A percentile compares a stretch with the other conserved stretches of the same genome.
Evolutionary conservation across 2,797 vertebrate genomes (phyloP).

Genomic region (Pseudochirops cupreus): DNA sequence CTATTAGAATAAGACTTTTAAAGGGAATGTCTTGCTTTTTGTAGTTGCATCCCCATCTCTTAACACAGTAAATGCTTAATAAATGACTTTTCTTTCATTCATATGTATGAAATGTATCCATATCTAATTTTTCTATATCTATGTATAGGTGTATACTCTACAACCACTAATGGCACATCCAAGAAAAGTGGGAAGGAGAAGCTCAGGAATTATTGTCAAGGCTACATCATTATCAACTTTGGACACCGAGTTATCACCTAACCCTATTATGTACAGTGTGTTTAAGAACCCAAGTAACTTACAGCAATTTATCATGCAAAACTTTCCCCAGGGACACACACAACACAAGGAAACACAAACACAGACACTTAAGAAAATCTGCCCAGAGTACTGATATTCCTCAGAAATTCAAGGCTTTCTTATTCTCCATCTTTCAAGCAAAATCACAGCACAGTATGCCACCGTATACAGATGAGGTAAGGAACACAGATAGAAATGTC

Average conservation of each 20-base stretch:
- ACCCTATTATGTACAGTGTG: background rate
- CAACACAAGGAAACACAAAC: background rate
- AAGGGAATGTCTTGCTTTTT: background rate
- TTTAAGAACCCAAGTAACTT: background rate
- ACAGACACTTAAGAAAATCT: background rate
- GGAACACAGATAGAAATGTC: background rate
- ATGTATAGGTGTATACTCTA: background rate
- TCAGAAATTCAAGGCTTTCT: background rate
- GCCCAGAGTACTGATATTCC: background rate
- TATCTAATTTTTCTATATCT: background rate
- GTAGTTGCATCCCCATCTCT: background rate
- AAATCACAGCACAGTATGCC: background rate
- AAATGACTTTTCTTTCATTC: background rate
- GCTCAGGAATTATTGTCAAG: background rate
- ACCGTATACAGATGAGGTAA: background rate
- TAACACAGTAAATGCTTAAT: background rate
- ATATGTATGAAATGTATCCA: background rate
- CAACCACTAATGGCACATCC: background rate
- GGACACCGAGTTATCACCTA: background rate
- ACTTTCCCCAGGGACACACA: background rate
- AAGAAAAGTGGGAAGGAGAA: background rate
- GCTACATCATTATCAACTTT: background rate
- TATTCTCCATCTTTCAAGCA: background rate
- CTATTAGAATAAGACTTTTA: background rate
- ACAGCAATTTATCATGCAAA: background rate